Evolutionary conservation across 2,888 invertebrate species (phyloP), one percentile per base, ranked within the genome.

Genomic region (Frankliniella intonsa): DNA sequence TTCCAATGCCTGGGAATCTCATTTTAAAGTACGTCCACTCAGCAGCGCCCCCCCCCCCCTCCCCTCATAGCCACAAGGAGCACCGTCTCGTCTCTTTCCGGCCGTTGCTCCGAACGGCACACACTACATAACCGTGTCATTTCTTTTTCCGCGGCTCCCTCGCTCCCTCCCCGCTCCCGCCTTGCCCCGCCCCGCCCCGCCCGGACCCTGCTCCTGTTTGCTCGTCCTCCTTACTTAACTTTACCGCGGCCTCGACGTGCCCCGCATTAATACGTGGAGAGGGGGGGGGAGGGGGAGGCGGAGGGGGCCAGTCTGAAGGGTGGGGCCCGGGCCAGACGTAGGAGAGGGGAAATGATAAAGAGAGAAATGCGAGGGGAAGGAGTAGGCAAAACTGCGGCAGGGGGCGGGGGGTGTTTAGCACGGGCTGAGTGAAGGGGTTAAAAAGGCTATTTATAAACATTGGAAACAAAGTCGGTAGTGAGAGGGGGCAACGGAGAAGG

Each of bases 141-240:
- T n/a, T 62, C 62, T 11, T 62, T 62, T 62, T 62, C n/a, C n/a
- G 62, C 12, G 9, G 69, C 69, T 25, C 69, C 69, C 22, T 22
- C 69, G 5, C 69, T 22, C 22, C 65, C 2, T n/a, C 3, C n/a
- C n/a, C 69, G 11, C 9, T 12, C 69, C 25, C 25, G 11, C 69
- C 69, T 9, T 11, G 22, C 25, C 25, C 14, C 55, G 14, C 11
- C 55, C 55, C 55, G 14, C 14, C 55, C 55, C 55, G 14, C 55
- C 55, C n/a, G n/a, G n/a, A n/a, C n/a, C 55, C 55, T 55, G 5
- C 69, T 76, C 69, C 69, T 76, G 69, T 76, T 76, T 76, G 69
- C 69, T 76, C 69, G 69, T 76, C 69, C 69, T 76, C 69, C 69
- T 76, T 76, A 76, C 69, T 76, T 76, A 76, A 76, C 69, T 76